Percentiles rank a stretch among this genome's conserved stretches.
These are phyloP conservation scores for Platycnemis pennipes DNA, from an alignment of 2,888 invertebrate genomes.

Conservation along the genomic window DNA sequence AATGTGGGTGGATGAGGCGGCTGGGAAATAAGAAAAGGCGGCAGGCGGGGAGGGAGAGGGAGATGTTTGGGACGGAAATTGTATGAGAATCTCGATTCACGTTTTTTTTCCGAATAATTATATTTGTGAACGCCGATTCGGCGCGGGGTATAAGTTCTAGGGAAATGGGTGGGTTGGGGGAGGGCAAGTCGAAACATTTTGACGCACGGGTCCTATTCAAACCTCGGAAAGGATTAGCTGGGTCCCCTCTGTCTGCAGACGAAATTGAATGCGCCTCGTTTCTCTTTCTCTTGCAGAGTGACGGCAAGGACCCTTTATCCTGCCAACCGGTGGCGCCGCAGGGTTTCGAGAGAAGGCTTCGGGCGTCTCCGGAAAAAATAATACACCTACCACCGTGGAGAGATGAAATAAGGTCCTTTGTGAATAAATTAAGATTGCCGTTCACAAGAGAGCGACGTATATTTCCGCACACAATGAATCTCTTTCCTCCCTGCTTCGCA, in stretches of 20 bases:
- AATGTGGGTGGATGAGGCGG: not conserved
- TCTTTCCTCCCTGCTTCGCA: not conserved
- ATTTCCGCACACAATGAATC: not conserved
- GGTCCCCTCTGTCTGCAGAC: not conserved
- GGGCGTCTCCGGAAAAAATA: not conserved
- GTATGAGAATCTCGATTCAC: not conserved
- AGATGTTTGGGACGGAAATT: not conserved
- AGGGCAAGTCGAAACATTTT: conserved; percentile 8
- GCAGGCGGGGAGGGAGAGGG: not conserved
- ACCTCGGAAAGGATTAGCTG: not conserved
- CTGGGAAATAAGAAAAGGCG: not conserved
- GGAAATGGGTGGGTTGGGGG: not conserved
- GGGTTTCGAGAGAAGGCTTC: not conserved
- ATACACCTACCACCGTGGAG: not conserved
- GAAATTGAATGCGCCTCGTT: not conserved
- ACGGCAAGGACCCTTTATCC: not conserved
- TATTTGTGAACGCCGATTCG: conserved; percentile 7
- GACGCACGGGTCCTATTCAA: not conserved
- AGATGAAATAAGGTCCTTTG: not conserved
- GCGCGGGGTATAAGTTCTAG: too few species aligned
- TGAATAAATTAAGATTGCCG: not conserved
- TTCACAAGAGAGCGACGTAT: not conserved
- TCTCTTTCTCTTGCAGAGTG: not conserved
- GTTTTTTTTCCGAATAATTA: not conserved
- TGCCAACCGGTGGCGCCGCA: not conserved